A percentile compares a stretch with the other conserved stretches of the same genome.
Evolutionary conservation across 2,113 vertebrate genomes (phyloP).

Genomic region (Glaucidium brasilianum): DNA sequence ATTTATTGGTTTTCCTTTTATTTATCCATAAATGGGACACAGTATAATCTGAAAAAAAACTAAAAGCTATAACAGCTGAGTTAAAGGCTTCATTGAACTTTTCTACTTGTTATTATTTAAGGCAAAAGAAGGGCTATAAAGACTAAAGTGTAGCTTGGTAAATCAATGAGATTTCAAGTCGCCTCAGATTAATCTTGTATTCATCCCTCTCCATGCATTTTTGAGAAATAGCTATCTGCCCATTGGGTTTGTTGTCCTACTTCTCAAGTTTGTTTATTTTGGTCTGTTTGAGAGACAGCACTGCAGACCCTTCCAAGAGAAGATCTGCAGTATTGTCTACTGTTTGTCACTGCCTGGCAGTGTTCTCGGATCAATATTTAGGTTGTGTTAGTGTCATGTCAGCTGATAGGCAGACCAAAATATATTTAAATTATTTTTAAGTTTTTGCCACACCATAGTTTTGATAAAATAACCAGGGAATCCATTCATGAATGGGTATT

Average conservation of each 20-base stretch:
- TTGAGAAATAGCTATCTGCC: neutral
- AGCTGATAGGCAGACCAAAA: neutral
- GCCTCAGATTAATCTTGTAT: neutral
- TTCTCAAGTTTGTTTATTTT: neutral
- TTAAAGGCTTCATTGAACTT: neutral
- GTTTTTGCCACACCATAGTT: neutral
- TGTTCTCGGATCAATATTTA: neutral
- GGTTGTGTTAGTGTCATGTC: neutral
- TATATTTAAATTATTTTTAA: neutral
- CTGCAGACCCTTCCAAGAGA: neutral
- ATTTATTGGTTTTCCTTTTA: neutral
- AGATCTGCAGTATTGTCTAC: neutral
- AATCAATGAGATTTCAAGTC: neutral
- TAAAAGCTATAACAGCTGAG: neutral
- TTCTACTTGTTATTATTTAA: neutral
- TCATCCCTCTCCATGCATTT: neutral
- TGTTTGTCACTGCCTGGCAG: neutral
- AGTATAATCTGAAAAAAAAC: neutral
- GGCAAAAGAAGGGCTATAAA: neutral
- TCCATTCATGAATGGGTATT: neutral
- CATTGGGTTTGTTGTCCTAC: neutral
- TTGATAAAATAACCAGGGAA: neutral
- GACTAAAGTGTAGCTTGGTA: neutral
- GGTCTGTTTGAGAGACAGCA: neutral
- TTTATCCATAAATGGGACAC: neutral